These are phyloP conservation scores for Microctenopoma steveboyesi DNA, from an alignment of 2,797 vertebrate species.

Conservation along the genomic window DNA sequence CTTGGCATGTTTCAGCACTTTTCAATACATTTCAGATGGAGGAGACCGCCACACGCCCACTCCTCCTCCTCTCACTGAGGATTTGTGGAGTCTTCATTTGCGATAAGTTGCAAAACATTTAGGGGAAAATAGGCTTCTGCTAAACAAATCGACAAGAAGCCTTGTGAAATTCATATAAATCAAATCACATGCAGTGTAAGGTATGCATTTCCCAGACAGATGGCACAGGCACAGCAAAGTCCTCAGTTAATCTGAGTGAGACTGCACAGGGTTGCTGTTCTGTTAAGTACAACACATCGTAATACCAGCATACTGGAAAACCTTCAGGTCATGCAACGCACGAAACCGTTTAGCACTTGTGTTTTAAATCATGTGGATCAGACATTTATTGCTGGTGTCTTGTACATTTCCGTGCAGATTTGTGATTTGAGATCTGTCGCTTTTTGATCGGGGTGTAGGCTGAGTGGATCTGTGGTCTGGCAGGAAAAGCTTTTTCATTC, in stretches of 20 bases:
- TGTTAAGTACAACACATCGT: constrained; percentile 41
- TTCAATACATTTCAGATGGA: constrained; percentile 11
- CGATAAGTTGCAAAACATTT: constrained; percentile 16
- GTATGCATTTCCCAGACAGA: constrained; percentile 67
- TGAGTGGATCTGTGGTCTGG: not conserved
- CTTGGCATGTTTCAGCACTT: constrained; percentile 41
- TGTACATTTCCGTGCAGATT: too few species aligned
- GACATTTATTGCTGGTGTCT: not conserved
- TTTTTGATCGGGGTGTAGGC: constrained; percentile 1
- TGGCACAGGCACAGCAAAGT: constrained; percentile 71
- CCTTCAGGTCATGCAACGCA: constrained; percentile 16
- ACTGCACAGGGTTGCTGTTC: constrained; percentile 46
- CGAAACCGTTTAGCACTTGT: not conserved
- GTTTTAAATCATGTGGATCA: constrained; percentile 1
- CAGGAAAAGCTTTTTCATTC: not conserved
- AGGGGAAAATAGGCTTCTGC: constrained; percentile 6
- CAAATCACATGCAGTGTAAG: constrained; percentile 5
- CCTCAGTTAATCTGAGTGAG: constrained; percentile 73
- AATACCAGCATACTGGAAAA: constrained; percentile 38
- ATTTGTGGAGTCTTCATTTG: constrained; percentile 23
- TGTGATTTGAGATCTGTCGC: constrained; percentile 15
- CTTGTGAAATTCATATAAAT: constrained; percentile 23
- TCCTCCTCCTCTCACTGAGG: not conserved
- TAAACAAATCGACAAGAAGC: constrained; percentile 22
- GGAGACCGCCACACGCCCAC: constrained; percentile 1